Evolutionary conservation across 1,140 invertebrate genomes (phyloP), one percentile per base, ranked within the genome.

Genomic region (Batillaria attramentaria): DNA sequence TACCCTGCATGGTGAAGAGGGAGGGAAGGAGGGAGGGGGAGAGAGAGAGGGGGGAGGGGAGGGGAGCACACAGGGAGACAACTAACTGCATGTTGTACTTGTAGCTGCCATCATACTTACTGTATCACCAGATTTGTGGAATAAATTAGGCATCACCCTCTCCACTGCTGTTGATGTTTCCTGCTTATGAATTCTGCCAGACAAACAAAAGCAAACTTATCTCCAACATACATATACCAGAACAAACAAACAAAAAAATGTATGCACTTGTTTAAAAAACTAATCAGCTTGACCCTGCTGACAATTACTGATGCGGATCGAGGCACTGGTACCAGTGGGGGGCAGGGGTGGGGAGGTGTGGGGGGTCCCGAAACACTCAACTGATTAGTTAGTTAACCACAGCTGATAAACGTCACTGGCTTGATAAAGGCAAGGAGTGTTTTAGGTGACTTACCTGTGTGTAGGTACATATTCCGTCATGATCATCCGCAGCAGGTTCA

Each of bases 121-220:
- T 0, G 96, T 96, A 89, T 98, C 97, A 0, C 96, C 96, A 39
- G 95, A 95, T 86, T 97, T 97, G 4, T 95, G 94, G 35, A 98
- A 87, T 35, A 98, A 90, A 88, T 97, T 96, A 0, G 96, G 96
- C 24, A 98, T 88, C 31, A 97, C 89, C 85, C 95, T 94, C 88
- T 98, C 97, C 20, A 89, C 79, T 70, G 87, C 85, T 79, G 81
- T 84, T 8, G 85, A 79, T 18, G 86, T 86, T 24, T 92, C 91
- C 60, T 75, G 54, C 79, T 88, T 89, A 24, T 81, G 83, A 62
- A 91, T 82, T 81, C 91, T 91, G 73, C 13, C 41, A 70, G 31
- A 46, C 1, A 10, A 41, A 0, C 66, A 41, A 31, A 66, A 28
- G 5, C 6, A 60, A 60, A n/a, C n/a, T n/a, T n/a, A n/a, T n/a